phyloP scores from a whole-genome alignment of 2,888 invertebrate genomes.

The Hemithea aestivaria region DNA sequence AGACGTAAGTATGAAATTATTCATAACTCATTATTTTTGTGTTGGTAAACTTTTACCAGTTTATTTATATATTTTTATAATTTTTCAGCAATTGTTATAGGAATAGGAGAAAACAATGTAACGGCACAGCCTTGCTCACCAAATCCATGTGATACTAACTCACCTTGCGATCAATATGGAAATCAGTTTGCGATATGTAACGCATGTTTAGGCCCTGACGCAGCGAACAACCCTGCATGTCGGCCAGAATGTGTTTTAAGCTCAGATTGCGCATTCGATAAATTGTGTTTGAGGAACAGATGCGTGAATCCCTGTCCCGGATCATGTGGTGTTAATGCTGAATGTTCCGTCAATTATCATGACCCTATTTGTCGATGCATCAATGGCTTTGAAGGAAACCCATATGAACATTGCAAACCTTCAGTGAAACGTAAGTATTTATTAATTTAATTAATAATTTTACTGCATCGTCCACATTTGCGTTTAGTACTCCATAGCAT shows the following conservation, averaged over 20 bases:
- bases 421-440: conserved; percentile 75
- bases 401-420: conserved; percentile 85
- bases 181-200: conserved; percentile 89
- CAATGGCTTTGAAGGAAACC: conserved; percentile 84
- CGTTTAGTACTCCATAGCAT: no score
- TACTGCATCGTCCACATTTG: no score
- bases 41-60: background rate
- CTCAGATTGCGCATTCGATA: conserved; percentile 88
- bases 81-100: conserved; percentile 70
- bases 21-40: no score
- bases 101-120: conserved; percentile 76
- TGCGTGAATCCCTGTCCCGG: conserved; percentile 90
- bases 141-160: conserved; percentile 85
- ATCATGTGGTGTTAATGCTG: conserved; percentile 86
- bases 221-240: conserved; percentile 85
- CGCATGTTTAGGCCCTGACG: conserved; percentile 84
- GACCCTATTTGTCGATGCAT: conserved; percentile 86
- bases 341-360: conserved; percentile 85
- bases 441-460: conserved; percentile 10
- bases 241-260: conserved; percentile 90
- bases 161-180: conserved; percentile 84
- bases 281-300: conserved; percentile 85
- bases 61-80: background rate
- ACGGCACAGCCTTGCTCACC: conserved; percentile 85
- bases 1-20: conserved; percentile 72